phyloP scores from a whole-genome alignment of 2,888 invertebrate genomes.

The Lithosia quadra region DNA sequence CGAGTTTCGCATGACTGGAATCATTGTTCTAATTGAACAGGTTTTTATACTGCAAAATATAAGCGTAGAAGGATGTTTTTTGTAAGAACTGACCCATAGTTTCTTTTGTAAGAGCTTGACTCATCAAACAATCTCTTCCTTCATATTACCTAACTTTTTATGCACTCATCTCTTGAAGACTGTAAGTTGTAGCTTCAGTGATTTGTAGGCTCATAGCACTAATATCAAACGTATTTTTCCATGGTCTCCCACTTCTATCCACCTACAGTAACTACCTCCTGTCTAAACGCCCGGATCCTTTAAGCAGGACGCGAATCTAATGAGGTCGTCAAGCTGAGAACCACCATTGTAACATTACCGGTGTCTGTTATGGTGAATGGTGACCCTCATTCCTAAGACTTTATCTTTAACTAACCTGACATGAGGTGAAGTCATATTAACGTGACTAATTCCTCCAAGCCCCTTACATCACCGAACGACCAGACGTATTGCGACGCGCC shows the following conservation, averaged over 20 bases:
- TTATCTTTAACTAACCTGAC: too few relatives aligned
- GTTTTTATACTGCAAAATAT: neutral
- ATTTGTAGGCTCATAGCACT: neutral
- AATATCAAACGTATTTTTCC: neutral
- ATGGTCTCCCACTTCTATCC: neutral
- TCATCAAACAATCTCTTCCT: neutral
- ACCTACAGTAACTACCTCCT: too few relatives aligned
- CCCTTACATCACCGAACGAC: too few relatives aligned
- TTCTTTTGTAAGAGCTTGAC: neutral
- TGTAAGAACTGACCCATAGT: neutral
- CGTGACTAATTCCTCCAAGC: too few relatives aligned
- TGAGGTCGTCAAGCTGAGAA: too few relatives aligned
- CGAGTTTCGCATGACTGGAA: neutral
- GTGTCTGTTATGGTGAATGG: too few relatives aligned
- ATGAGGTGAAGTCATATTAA: too few relatives aligned
- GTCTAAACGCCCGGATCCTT: too few relatives aligned
- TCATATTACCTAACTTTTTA: neutral
- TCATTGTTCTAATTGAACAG: neutral
- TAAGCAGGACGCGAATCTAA: too few relatives aligned
- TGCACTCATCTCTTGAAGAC: neutral
- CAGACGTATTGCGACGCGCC: too few relatives aligned
- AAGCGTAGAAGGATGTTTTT: neutral
- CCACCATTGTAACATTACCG: too few relatives aligned
- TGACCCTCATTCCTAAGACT: too few relatives aligned
- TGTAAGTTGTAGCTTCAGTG: neutral